Conservation (phyloP, 1,140 invertebrate species). For the Diachasmimorpha longicaudata region DNA sequence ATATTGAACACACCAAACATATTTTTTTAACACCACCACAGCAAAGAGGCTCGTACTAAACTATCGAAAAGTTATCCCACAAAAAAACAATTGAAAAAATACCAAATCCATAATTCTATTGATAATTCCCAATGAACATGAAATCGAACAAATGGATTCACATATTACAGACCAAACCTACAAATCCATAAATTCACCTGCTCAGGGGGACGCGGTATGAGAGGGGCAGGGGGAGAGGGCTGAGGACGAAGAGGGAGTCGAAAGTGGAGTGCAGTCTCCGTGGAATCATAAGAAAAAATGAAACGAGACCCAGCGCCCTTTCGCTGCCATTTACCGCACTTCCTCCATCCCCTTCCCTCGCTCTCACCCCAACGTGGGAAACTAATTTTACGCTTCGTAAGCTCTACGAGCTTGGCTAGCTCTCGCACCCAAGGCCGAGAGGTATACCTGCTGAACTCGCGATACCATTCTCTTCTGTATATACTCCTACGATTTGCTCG, state of each 20-base stretch:
- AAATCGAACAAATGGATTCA: not conserved
- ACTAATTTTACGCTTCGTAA: slow-evolving; percentile 37
- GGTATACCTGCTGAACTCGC: slow-evolving; percentile 30
- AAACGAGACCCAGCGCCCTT: slow-evolving; percentile 25
- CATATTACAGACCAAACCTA: not conserved
- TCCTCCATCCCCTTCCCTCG: slow-evolving; percentile 1
- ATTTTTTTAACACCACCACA: too few relatives aligned
- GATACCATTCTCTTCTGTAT: slow-evolving; percentile 22
- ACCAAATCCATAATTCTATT: not conserved
- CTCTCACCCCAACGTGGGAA: slow-evolving; percentile 28
- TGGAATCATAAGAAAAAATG: slow-evolving; percentile 28
- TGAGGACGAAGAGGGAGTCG: not conserved
- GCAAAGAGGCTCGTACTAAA: too few relatives aligned
- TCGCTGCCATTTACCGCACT: slow-evolving; percentile 11
- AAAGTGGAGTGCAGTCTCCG: slow-evolving; percentile 17
- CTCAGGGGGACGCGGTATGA: not conserved
- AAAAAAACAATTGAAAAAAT: not conserved
- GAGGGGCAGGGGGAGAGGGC: not conserved
- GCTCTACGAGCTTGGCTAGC: slow-evolving; percentile 22
- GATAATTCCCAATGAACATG: not conserved
- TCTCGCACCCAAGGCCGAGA: slow-evolving; percentile 14
- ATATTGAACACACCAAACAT: too few relatives aligned
- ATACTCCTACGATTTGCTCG: slow-evolving; percentile 10
- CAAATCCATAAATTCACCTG: not conserved
- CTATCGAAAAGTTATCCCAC: too few relatives aligned